Conservation (phyloP, 2,113 vertebrate genomes). For the Dromas ardeola region DNA sequence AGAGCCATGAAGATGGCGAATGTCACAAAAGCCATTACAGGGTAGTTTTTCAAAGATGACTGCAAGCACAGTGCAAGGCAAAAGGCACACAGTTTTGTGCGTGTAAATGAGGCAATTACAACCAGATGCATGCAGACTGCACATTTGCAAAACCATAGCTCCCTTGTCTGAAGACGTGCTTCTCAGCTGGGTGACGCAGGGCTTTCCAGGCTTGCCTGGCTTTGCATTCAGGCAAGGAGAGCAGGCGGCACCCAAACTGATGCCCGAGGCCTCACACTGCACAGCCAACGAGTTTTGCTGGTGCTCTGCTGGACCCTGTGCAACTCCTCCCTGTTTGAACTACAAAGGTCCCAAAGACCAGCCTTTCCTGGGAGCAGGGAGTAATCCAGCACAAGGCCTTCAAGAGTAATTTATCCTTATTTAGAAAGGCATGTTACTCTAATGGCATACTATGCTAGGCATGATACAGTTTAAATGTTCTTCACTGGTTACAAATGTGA, state of each 20-base stretch:
- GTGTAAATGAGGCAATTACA: background rate
- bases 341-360: background rate
- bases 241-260: background rate
- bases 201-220: background rate
- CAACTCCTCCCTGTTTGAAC: background rate
- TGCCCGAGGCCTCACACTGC: background rate
- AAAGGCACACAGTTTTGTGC: background rate
- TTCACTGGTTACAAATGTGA: slow-evolving; percentile 52
- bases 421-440: background rate
- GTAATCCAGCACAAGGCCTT: background rate
- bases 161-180: background rate
- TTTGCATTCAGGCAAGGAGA: background rate
- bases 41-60: background rate
- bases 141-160: background rate
- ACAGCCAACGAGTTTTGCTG: background rate
- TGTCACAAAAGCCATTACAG: background rate
- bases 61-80: background rate
- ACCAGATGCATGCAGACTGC: background rate
- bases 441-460: background rate
- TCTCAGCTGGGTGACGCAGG: background rate
- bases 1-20: background rate
- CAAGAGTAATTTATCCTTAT: background rate
- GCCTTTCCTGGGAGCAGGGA: background rate
- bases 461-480: slow-evolving; percentile 27
- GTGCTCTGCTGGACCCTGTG: background rate